phyloP scores from a whole-genome alignment of 2,888 invertebrate genomes.

The Torymus tubicola region DNA sequence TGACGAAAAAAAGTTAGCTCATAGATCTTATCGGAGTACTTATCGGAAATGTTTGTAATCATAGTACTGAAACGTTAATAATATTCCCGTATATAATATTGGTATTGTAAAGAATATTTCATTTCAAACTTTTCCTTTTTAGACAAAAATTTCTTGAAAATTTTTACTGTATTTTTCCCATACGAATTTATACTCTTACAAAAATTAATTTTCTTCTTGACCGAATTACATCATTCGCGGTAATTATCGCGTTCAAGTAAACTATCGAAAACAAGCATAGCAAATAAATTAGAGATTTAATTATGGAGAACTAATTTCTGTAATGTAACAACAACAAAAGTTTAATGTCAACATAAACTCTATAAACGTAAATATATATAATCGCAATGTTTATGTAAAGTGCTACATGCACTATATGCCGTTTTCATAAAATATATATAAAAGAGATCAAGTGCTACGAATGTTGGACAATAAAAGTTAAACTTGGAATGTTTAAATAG shows the following conservation, averaged over 20 bases:
- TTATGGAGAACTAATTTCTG: constrained; percentile 30
- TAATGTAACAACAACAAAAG: constrained; percentile 36
- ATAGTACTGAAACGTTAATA: too few relatives aligned
- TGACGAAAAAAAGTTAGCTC: too few relatives aligned
- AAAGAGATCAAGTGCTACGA: constrained; percentile 50
- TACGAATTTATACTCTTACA: constrained; percentile 6
- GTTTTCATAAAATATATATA: constrained; percentile 41
- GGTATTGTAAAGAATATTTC: too few relatives aligned
- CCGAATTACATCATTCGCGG: constrained; percentile 7
- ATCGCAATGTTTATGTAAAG: constrained; percentile 55
- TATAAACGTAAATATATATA: constrained; percentile 55
- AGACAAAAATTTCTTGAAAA: constrained; percentile 3
- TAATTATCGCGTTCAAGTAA: constrained; percentile 16
- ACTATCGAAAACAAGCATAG: constrained; percentile 47
- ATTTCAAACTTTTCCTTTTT: too few relatives aligned
- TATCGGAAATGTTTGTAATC: too few relatives aligned
- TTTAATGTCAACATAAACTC: constrained; percentile 43
- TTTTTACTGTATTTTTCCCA: constrained; percentile 31
- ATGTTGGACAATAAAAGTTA: constrained; percentile 36
- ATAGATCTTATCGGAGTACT: too few relatives aligned
- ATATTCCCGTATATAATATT: too few relatives aligned
- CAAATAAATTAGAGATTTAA: constrained; percentile 26
- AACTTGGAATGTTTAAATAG: constrained; percentile 53
- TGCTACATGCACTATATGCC: constrained; percentile 60
- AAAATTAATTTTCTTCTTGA: constrained; percentile 6